Conservation (phyloP, 2,888 invertebrate species). For the Linnaemya vulpina region DNA sequence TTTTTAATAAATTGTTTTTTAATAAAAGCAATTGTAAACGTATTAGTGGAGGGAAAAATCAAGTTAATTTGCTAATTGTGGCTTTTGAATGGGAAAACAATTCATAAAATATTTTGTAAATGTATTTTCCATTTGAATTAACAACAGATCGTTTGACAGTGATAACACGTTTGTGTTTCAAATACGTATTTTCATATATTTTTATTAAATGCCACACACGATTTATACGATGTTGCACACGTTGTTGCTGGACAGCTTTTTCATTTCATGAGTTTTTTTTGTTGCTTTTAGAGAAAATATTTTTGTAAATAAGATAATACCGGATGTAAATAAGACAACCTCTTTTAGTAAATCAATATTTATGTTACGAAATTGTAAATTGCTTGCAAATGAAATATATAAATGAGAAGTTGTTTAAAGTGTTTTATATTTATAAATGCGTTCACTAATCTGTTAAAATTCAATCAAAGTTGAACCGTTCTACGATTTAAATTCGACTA, state of each 20-base stretch:
- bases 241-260: not conserved
- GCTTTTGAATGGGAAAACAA: not conserved
- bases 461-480: no score
- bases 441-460: no score
- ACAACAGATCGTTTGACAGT: constrained; percentile 13
- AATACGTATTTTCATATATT: constrained; percentile 5
- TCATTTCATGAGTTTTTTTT: not conserved
- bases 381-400: not conserved
- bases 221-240: constrained; percentile 12
- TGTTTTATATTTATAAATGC: no score
- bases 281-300: not conserved
- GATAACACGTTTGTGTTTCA: constrained; percentile 15
- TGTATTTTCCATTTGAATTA: constrained; percentile 20
- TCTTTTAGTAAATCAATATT: not conserved
- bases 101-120: constrained; percentile 8
- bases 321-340: not conserved
- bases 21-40: not conserved
- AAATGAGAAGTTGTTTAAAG: not conserved
- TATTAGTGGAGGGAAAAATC: not conserved
- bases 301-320: not conserved
- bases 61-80: constrained; percentile 2
- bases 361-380: not conserved
- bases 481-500: no score
- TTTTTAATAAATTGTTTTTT: not conserved
- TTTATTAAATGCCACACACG: constrained; percentile 21